These are phyloP conservation scores for Campoletis sonorensis DNA, from an alignment of 1,140 invertebrate genomes.

Conservation along the genomic window DNA sequence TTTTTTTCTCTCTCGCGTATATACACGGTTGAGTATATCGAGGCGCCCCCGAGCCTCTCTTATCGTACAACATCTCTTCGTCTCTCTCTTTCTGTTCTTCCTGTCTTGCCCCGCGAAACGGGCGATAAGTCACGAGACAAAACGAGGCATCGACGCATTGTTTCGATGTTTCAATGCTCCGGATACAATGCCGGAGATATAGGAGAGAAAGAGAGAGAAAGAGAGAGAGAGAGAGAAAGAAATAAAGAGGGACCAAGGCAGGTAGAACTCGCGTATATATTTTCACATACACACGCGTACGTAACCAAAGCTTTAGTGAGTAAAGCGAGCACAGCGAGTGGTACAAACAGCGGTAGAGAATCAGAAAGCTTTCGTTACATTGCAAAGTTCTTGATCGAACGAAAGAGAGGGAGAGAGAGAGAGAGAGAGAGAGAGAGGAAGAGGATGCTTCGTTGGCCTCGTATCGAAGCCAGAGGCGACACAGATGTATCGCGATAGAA, in stretches of 20 bases:
- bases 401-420: not conserved
- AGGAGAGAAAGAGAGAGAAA: slow-evolving; percentile 39
- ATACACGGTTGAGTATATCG: slow-evolving; percentile 1
- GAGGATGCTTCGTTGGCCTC: slow-evolving; percentile 30
- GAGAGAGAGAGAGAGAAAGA: slow-evolving; percentile 34
- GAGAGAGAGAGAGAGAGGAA: not conserved
- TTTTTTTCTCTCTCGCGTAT: slow-evolving; percentile 10
- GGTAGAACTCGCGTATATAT: not conserved
- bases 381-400: slow-evolving; percentile 15
- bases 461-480: slow-evolving; percentile 18
- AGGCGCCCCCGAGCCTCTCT: slow-evolving; percentile 2
- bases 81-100: slow-evolving; percentile 16
- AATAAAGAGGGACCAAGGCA: not conserved
- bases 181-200: slow-evolving; percentile 53
- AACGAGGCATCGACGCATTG: slow-evolving; percentile 59
- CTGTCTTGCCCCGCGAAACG: slow-evolving; percentile 42
- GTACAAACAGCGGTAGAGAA: slow-evolving; percentile 8
- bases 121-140: slow-evolving; percentile 54
- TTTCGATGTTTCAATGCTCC: slow-evolving; percentile 55
- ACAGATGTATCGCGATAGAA: slow-evolving; percentile 10
- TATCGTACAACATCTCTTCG: slow-evolving; percentile 22
- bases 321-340: not conserved
- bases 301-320: not conserved
- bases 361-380: slow-evolving; percentile 26
- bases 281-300: not conserved